Evolutionary conservation across 2,113 vertebrate species (phyloP).

Genomic region (Myiopsitta monachus): DNA sequence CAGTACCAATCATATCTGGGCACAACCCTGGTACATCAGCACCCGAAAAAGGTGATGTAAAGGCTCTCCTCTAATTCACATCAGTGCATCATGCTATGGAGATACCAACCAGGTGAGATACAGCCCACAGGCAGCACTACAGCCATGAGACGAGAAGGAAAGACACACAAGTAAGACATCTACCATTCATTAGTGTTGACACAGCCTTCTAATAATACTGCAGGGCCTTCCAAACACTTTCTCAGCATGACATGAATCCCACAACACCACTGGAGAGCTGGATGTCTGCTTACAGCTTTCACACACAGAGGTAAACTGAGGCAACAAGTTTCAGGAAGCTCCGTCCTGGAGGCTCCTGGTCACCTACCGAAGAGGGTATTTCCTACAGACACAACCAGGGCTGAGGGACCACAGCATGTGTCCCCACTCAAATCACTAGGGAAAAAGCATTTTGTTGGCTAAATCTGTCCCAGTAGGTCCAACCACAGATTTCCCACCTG

Average conservation of each 20-base stretch:
- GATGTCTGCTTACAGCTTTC: background rate
- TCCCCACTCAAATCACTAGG: rapidly evolving
- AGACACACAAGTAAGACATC: background rate
- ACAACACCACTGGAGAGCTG: background rate
- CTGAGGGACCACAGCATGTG: background rate
- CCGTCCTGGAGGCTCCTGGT: background rate
- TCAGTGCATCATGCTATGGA: background rate
- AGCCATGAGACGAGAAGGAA: background rate
- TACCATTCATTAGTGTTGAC: background rate
- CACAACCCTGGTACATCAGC: background rate
- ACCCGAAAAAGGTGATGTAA: background rate
- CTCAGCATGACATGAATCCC: background rate
- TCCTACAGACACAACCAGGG: background rate
- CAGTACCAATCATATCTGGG: background rate
- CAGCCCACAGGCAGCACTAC: background rate
- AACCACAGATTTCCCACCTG: rapidly evolving
- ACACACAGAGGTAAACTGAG: background rate
- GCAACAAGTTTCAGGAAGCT: background rate
- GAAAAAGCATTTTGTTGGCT: background rate
- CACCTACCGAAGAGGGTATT: background rate
- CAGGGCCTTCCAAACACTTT: background rate
- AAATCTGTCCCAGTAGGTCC: background rate
- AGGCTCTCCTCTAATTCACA: background rate
- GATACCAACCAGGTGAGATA: background rate
- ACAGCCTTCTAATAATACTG: background rate